phyloP scores from a whole-genome alignment of 1,140 invertebrate genomes.

The Drosophila burlai region DNA sequence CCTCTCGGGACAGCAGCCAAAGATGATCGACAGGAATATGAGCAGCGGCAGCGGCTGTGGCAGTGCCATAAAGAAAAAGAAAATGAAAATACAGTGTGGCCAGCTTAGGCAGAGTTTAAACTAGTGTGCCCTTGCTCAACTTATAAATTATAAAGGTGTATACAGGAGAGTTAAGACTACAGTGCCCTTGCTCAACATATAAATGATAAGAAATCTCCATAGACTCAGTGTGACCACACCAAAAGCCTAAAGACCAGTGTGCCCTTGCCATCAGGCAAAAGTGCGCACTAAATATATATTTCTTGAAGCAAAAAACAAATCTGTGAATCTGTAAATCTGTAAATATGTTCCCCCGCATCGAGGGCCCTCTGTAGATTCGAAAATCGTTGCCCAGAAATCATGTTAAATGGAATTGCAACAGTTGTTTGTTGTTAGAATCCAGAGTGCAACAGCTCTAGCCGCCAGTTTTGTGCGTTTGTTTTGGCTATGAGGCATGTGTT shows the following conservation, averaged over 20 bases:
- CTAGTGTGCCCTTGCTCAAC: background rate
- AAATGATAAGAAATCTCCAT: too few relatives aligned
- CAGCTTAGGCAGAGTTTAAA: background rate
- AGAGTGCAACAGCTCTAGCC: constrained; percentile 27
- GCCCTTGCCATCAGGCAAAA: background rate
- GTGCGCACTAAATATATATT: background rate
- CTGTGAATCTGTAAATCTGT: background rate
- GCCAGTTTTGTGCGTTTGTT: constrained; percentile 55
- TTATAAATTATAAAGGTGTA: too few relatives aligned
- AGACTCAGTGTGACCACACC: background rate
- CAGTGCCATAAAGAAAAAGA: constrained; percentile 2
- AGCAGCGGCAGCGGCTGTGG: background rate
- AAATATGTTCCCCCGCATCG: too few relatives aligned
- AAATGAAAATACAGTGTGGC: background rate
- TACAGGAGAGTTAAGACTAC: too few relatives aligned
- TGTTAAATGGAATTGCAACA: constrained; percentile 83
- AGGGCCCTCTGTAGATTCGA: constrained; percentile 1
- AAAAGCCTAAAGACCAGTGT: background rate
- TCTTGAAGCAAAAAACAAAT: background rate
- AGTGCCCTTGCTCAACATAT: background rate
- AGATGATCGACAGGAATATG: constrained; percentile 49
- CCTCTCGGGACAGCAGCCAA: constrained; percentile 41
- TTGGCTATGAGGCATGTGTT: constrained; percentile 68
- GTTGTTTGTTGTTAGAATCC: constrained; percentile 81
- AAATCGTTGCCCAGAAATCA: constrained; percentile 52